Base-by-base conservation (phyloP, 2,797 vertebrate species). In the Arnoldichthys spilopterus region DNA sequence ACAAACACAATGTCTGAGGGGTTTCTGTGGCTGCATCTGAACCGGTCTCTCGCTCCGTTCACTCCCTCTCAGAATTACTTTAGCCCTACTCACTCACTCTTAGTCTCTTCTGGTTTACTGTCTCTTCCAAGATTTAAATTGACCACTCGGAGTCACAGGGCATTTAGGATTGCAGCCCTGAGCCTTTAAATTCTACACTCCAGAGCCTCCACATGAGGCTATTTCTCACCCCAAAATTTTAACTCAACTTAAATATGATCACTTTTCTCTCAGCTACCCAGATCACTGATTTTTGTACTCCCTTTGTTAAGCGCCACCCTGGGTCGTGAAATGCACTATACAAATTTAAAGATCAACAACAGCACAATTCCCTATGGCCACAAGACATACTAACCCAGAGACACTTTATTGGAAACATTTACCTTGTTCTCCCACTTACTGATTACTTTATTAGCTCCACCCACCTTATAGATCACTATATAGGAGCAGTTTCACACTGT, bases 301-400 rank as follows among this genome's bases (percentile, higher is more conserved):
- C n/a, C n/a, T n/a, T n/a, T n/a, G n/a, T n/a, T n/a, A n/a, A n/a
- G n/a, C n/a, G n/a, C n/a, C n/a, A n/a, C n/a, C n/a, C n/a, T n/a
- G n/a, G n/a, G n/a, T n/a, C n/a, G n/a, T n/a, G n/a, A n/a, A n/a
- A n/a, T n/a, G n/a, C n/a, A n/a, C n/a, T n/a, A n/a, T n/a, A n/a
- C n/a, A n/a, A n/a, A n/a, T n/a, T n/a, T n/a, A n/a, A n/a, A n/a
- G 34, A 47, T 67, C 64, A 67, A 24, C 37, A 67, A 67, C 40
- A 67, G 64, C 64, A 26, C 37, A 11, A 18, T 43, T 66, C 64
- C 64, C 40, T 43, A 22, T 67, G 22, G 40, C 2, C 13, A 67
- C 13, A 18, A 45, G 40, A 67, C 15, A 26, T 22, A 7, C 32
- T 28, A 2, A 26, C 34, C 12, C 24, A 22, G 3, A 40, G 7